These are phyloP conservation scores for Siniperca scherzeri DNA, from an alignment of 2,797 vertebrate genomes.

Conservation along the genomic window DNA sequence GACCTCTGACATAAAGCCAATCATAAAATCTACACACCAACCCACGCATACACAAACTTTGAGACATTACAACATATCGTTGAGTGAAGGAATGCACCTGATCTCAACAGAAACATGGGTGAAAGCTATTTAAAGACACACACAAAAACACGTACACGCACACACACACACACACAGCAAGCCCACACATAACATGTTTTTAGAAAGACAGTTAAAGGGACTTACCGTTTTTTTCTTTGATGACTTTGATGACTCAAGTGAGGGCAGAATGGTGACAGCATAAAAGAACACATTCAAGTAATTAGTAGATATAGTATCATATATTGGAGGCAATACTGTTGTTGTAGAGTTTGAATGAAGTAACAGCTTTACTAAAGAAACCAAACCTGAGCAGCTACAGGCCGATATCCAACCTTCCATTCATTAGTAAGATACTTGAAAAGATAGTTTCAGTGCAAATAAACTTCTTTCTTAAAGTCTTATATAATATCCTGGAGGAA, in stretches of 20 bases:
- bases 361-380: too few species aligned
- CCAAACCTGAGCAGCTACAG: too few species aligned
- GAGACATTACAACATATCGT: slow-evolving; percentile 43
- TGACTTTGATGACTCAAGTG: slow-evolving; percentile 29
- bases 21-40: slow-evolving; percentile 45
- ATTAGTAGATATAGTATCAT: background rate
- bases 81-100: slow-evolving; percentile 81
- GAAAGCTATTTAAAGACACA: slow-evolving; percentile 46
- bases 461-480: too few species aligned
- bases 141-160: slow-evolving; percentile 18
- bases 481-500: too few species aligned
- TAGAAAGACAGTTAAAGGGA: slow-evolving; percentile 44
- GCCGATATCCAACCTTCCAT: too few species aligned
- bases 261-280: slow-evolving; percentile 14
- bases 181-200: slow-evolving; percentile 53
- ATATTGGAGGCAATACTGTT: background rate
- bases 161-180: slow-evolving; percentile 18
- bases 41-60: slow-evolving; percentile 22
- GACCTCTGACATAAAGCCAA: slow-evolving; percentile 64
- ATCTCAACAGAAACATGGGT: slow-evolving; percentile 48
- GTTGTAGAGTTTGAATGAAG: background rate
- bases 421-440: too few species aligned
- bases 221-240: slow-evolving; percentile 46
- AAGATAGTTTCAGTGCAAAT: too few species aligned
- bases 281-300: too few species aligned